Evolutionary conservation across 2,797 vertebrate species (phyloP), one percentile per base, ranked within the genome.

Genomic region (Tarsius wallacei): DNA sequence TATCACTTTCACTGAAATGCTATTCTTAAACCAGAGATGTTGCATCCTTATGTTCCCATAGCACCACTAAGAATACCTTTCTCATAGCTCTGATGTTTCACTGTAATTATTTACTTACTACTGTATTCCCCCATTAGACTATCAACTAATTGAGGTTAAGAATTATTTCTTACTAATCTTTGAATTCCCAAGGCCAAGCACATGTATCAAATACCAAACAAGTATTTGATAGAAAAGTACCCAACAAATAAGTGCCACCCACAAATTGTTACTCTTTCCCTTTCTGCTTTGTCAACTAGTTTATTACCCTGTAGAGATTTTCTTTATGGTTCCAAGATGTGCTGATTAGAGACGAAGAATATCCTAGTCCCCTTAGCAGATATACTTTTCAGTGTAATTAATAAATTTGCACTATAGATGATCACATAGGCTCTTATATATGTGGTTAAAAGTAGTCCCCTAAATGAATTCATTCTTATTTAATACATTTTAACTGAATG

Each of bases 351-450:
- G 15, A 82, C 36, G 86, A 87, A 81, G 33, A 28, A 59, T 49
- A 94, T 61, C 28, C 59, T 91, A 51, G 7, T 70, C 19, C 55
- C 63, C 55, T 64, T 66, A 77, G 36, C 11, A 89, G 66, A 57
- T 59, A 91, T 47, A 49, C 9, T 93, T 96, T 84, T 81, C 77
- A 82, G 16, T 74, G 24, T 63, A 87, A 84, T 77, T 64, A 74
- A 84, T 96, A 94, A 91, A 80, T 3, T 24, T 84, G 36, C 81
- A 93, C 73, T 90, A 63, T 90, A 73, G 63, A 81, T 90, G 36
- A 77, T 73, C 77, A 78, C 7, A 88, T 0, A 82, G 77, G 33
- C n/a, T 96, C 73, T 88, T 47, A 73, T 0, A 93, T 4, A 94
- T 24, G 64, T 80, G n/a, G 26, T 51, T 95, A 90, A 59, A 96